A percentile compares a stretch with the other conserved stretches of the same genome.
Conservation (phyloP, 2,113 vertebrate species). For the Cygnus atratus region DNA sequence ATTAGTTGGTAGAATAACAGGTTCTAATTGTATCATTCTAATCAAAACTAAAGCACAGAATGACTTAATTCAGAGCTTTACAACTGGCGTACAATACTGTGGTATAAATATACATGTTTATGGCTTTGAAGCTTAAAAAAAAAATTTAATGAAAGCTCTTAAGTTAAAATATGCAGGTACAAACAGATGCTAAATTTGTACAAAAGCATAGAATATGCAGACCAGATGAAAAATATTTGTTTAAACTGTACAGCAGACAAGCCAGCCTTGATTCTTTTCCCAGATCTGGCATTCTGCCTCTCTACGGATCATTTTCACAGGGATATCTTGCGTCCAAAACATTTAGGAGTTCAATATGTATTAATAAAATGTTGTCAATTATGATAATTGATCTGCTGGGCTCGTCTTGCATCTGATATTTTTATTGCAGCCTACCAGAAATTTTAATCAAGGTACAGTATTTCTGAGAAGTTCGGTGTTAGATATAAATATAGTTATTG, state of each 20-base stretch:
- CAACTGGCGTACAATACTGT: conserved; percentile 45
- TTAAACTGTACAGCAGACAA: conserved; percentile 64
- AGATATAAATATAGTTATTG: conserved; percentile 84
- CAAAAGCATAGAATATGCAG: conserved; percentile 58
- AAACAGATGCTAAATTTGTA: conserved; percentile 74
- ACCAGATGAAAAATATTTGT: conserved; percentile 71
- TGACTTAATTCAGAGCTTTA: conserved; percentile 72
- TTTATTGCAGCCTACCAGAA: conserved; percentile 81
- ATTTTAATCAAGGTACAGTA: conserved; percentile 85
- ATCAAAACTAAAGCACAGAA: conserved; percentile 72
- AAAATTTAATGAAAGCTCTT: conserved; percentile 47
- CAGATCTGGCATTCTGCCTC: conserved; percentile 68
- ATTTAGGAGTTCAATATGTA: conserved; percentile 79
- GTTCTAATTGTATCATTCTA: conserved; percentile 74
- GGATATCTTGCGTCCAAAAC: conserved; percentile 67
- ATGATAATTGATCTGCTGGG: conserved; percentile 81
- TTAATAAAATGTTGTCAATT: conserved; percentile 79
- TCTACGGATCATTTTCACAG: conserved; percentile 67
- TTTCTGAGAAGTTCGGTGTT: conserved; percentile 87
- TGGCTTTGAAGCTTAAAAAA: conserved; percentile 53
- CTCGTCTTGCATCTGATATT: conserved; percentile 71
- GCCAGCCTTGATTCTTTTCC: conserved; percentile 67
- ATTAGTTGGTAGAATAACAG: conserved; percentile 72
- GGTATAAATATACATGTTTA: conserved; percentile 70
- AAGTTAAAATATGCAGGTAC: conserved; percentile 71